Conservation (phyloP, 2,113 vertebrate genomes). For the Glareola pratincola region DNA sequence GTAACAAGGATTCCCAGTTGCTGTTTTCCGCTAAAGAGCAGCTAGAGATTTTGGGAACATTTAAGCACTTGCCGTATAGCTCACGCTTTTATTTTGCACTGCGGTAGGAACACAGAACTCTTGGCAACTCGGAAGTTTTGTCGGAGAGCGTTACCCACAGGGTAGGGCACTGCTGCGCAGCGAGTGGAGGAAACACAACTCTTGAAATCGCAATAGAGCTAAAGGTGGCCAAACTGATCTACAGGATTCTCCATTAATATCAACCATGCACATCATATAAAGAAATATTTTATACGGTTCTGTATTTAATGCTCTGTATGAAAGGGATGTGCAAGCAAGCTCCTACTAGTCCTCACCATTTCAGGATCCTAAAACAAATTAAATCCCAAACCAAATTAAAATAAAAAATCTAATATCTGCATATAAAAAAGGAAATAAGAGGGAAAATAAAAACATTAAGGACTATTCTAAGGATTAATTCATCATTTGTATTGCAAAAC, state of each 20-base stretch:
- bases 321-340: background rate
- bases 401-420: background rate
- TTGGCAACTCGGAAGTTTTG: background rate
- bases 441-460: background rate
- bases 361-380: background rate
- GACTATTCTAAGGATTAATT: slow-evolving; percentile 25
- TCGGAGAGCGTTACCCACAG: background rate
- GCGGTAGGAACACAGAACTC: background rate
- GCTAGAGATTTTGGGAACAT: background rate
- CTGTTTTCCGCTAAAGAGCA: background rate
- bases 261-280: background rate
- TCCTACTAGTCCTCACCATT: background rate
- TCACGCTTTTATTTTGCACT: background rate
- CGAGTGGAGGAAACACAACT: background rate
- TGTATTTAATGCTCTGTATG: background rate
- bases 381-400: background rate
- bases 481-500: background rate
- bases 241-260: background rate
- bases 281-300: background rate
- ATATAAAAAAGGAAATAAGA: background rate
- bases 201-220: background rate
- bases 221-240: background rate
- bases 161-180: rapidly evolving
- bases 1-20: background rate
- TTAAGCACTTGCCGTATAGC: background rate